Evolutionary conservation across 2,113 vertebrate species (phyloP).

Genomic region (Calidris pugnax): DNA sequence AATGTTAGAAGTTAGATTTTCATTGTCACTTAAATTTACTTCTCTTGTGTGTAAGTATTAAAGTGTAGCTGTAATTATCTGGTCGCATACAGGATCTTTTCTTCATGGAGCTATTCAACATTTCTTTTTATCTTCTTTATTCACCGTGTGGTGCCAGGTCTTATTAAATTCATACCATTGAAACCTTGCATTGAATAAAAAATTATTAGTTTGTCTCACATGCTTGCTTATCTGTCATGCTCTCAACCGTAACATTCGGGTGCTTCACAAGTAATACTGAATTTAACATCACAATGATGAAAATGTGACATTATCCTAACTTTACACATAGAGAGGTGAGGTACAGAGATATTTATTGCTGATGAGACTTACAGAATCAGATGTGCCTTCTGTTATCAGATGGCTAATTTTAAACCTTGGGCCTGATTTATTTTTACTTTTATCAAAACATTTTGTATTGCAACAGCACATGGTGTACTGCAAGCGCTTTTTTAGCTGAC

Average conservation of each 20-base stretch:
- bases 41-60: background rate
- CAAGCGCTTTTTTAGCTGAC: background rate
- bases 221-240: slow-evolving; percentile 31
- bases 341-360: background rate
- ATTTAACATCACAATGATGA: slow-evolving; percentile 25
- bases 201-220: slow-evolving; percentile 40
- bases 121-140: slow-evolving; percentile 42
- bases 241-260: background rate
- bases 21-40: background rate
- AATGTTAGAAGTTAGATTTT: background rate
- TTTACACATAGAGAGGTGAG: background rate
- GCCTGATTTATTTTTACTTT: background rate
- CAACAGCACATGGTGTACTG: background rate
- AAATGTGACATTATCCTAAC: background rate
- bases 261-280: slow-evolving; percentile 17
- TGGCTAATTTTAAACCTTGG: background rate
- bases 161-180: slow-evolving; percentile 38
- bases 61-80: slow-evolving; percentile 36
- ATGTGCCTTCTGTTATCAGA: background rate
- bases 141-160: background rate
- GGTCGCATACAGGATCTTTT: background rate
- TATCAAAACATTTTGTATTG: background rate
- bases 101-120: slow-evolving; percentile 7
- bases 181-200: slow-evolving; percentile 44
- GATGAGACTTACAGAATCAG: background rate